Evolutionary conservation across 2,113 vertebrate genomes (phyloP).

Genomic region (Corythoichthys intestinalis): DNA sequence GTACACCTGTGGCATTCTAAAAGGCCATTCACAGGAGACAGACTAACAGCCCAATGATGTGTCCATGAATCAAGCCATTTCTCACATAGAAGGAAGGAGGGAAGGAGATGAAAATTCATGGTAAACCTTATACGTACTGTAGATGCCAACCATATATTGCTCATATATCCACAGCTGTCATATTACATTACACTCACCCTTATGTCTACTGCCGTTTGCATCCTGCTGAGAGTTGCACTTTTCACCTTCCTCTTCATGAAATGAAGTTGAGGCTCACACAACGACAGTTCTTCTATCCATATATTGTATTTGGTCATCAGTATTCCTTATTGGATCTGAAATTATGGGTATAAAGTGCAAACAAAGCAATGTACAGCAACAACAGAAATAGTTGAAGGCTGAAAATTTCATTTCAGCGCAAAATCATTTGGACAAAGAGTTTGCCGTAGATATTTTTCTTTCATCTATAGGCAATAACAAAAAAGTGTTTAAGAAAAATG

Average conservation of each 20-base stretch:
- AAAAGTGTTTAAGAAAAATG: background rate
- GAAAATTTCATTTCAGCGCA: background rate
- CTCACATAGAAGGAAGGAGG: conserved; percentile 16
- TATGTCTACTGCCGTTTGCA: conserved; percentile 38
- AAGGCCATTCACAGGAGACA: conserved; percentile 51
- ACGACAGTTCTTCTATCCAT: conserved; percentile 21
- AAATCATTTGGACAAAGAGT: background rate
- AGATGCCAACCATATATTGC: conserved; percentile 23
- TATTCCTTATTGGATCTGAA: conserved; percentile 1
- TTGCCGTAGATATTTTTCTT: background rate
- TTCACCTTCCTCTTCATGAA: conserved; percentile 33
- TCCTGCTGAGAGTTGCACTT: conserved; percentile 29
- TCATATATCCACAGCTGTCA: conserved; percentile 48
- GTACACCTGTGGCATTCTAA: conserved; percentile 51
- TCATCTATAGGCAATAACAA: background rate
- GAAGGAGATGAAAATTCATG: conserved; percentile 37
- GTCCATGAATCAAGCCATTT: conserved; percentile 50
- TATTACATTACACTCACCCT: conserved; percentile 41
- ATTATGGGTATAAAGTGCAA: background rate
- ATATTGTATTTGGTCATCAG: background rate
- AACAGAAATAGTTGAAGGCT: background rate
- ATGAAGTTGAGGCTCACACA: conserved; percentile 17
- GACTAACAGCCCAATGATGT: conserved; percentile 48
- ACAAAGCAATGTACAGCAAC: background rate
- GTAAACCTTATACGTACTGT: conserved; percentile 36